Conservation (phyloP, 2,113 vertebrate genomes). For the Crotophaga sulcirostris region DNA sequence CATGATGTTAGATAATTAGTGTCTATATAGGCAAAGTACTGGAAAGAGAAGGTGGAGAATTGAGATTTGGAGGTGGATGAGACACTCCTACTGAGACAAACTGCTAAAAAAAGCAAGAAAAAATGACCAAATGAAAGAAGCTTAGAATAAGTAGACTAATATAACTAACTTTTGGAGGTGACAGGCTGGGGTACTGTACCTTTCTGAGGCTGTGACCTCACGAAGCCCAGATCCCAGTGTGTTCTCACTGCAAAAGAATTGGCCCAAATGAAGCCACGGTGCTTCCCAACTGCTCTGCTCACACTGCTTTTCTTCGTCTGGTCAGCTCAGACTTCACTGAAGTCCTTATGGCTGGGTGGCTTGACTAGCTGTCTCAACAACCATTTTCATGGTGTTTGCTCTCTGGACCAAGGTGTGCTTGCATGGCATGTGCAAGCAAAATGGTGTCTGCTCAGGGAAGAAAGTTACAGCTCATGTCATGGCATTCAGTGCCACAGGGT, state of each 20-base stretch:
- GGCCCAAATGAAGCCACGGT: not conserved
- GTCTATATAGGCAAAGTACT: not conserved
- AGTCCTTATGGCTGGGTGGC: not conserved
- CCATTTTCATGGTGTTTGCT: not conserved
- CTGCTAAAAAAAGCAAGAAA: not conserved
- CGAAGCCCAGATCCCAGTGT: fast-evolving
- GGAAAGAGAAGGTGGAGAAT: not conserved
- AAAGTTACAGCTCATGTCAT: not conserved
- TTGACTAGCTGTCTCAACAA: not conserved
- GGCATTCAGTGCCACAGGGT: not conserved
- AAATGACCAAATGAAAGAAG: not conserved
- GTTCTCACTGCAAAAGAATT: not conserved
- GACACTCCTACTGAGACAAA: not conserved
- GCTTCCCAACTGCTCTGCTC: not conserved
- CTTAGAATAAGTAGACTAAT: not conserved
- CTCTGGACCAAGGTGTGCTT: not conserved
- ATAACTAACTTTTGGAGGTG: not conserved
- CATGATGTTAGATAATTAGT: not conserved
- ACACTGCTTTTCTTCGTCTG: fast-evolving
- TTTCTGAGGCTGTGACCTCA: not conserved
- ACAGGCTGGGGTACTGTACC: not conserved
- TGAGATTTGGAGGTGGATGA: not conserved
- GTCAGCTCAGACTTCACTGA: not conserved
- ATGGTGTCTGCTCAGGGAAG: fast-evolving
- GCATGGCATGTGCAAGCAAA: not conserved